Base-by-base conservation (phyloP, 1,140 invertebrate genomes). In the Octopus bimaculoides region DNA sequence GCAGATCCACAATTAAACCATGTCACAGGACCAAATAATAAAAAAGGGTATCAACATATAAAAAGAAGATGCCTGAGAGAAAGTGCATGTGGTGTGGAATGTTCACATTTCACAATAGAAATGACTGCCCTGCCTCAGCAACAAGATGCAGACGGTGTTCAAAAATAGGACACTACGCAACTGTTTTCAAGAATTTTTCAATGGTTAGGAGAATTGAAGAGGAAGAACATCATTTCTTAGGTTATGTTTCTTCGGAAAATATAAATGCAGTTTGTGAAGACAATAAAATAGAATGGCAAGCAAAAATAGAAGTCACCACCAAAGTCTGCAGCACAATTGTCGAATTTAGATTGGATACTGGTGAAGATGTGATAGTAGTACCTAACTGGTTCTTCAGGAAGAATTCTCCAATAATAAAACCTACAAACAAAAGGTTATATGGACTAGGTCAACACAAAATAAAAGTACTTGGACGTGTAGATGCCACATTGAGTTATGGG, bases 261-360 rank as follows among this genome's bases (percentile, higher is more conserved):
- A 61, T 61, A 61, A 61, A 61, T 9, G 56, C 56, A 9, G 56
- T 61, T 12, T 12, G 17, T 61, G 56, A 61, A 61, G 56, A 61
- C 17, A 61, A 41, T 41, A 41, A 41, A 3, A 41, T 41, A 41
- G 26, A 41, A 41, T 3, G 3, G 26, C 26, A 0, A 0, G 26
- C 26, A 61, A 61, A 61, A 12, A 61, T 61, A 61, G 56, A 0
- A 61, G 4, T 61, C 56, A 61, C 56, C 56, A 61, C 56, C 56
- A 61, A 61, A 61, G 56, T 61, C 56, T 61, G 56, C 56, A 12
- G 56, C 56, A 61, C 9, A 61, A 61, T 61, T 61, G 56, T 61
- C 56, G 17, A 61, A 52, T 74, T 69, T 52, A 61, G 61, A 12
- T 9, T 79, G 5, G 66, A 79, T 53, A 79, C 78, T 69, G 69